Evolutionary conservation across 2,888 invertebrate species (phyloP), one percentile per base, ranked within the genome.

Genomic region (Eilema caniola): DNA sequence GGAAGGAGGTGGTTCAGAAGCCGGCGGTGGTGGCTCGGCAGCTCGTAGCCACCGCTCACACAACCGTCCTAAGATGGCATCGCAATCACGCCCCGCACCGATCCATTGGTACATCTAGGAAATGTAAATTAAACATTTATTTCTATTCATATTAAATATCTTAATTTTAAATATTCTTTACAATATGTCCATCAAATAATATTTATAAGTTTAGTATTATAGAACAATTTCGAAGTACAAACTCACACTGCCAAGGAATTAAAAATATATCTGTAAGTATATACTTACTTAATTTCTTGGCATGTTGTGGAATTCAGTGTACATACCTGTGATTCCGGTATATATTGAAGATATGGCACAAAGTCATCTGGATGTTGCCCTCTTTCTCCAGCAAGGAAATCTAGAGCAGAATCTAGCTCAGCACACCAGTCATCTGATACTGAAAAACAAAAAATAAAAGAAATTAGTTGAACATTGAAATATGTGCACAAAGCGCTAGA

Each of bases 81-180:
- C 99, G 3, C 98, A 97, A 89, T 99, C 99, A 8, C 99, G 96
- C 0, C 99, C 99, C 10, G 98, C 98, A 2, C 99, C 99, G 74
- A 99, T 99, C 99, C 99, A 99, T 85, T 98, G 97, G 90, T 98
- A 98, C 84, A 96, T 95, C 87, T 96, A 87, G 5, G 62, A 25
- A 70, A 65, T n/a, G 14, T 11, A 64, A 64, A 67, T 33, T 56
- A 31, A 4, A 11, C 4, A 11, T 20, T 66, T 10, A 37, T 66
- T 66, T 4, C 28, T 25, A 59, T 33, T 23, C 23, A n/a, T n/a
- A n/a, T 33, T 23, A 31, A 8, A n/a, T 62, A 33, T 28, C 28
- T 4, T 28, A 28, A 2, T 28, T 28, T 28, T 28, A 28, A 4
- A 28, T 28, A 33, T 33, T 7, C 11, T 7, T 33, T n/a, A n/a